Conservation (phyloP, 2,888 invertebrate species). For the Pseudanteris insignis region DNA sequence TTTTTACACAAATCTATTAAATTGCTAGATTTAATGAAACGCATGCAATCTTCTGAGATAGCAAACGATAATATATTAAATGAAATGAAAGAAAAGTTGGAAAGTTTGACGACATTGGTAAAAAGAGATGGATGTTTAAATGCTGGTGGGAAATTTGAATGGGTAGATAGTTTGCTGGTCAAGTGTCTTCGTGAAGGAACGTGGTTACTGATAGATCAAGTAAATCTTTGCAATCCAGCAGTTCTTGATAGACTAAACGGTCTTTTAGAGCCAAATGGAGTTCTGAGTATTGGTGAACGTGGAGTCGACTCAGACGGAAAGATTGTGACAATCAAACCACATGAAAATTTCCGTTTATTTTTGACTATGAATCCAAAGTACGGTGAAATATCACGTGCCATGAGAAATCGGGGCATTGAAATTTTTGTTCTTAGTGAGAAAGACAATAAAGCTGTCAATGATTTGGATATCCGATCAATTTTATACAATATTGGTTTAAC, state of each 20-base stretch:
- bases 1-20: conserved; percentile 65
- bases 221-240: conserved; percentile 95
- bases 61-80: conserved; percentile 49
- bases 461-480: conserved; percentile 69
- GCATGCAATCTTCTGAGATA: conserved; percentile 50
- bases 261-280: conserved; percentile 91
- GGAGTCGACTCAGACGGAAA: conserved; percentile 80
- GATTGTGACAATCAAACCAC: conserved; percentile 80
- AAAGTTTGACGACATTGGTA: conserved; percentile 66
- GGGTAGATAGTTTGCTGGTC: conserved; percentile 88
- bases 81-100: conserved; percentile 62
- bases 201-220: conserved; percentile 90
- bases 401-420: conserved; percentile 98
- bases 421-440: conserved; percentile 72
- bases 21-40: conserved; percentile 57
- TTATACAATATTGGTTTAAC: conserved; percentile 68
- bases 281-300: conserved; percentile 88
- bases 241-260: conserved; percentile 96
- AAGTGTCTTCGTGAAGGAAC: conserved; percentile 84
- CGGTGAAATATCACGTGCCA: conserved; percentile 97
- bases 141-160: conserved; percentile 91
- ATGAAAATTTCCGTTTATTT: conserved; percentile 91
- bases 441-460: conserved; percentile 50
- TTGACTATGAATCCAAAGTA: conserved; percentile 93
- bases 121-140: conserved; percentile 73